phyloP scores from a whole-genome alignment of 2,888 invertebrate genomes.

The Lamellibrachia satsuma region DNA sequence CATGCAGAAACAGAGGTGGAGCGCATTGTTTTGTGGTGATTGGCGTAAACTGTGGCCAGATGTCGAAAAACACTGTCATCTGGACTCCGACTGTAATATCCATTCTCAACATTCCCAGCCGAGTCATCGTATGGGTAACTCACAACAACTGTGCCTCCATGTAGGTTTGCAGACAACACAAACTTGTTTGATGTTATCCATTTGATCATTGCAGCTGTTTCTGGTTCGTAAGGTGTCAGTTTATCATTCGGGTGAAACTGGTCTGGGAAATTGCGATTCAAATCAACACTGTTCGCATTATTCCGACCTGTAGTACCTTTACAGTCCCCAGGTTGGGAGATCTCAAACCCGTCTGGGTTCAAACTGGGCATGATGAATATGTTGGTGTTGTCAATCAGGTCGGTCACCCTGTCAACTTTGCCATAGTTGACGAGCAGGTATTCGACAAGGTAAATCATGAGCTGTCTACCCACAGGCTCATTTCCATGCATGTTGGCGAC shows the following conservation, averaged over 20 bases:
- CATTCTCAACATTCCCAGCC: background rate
- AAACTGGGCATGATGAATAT: slow-evolving; percentile 6
- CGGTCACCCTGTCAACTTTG: background rate
- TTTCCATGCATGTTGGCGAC: slow-evolving; percentile 10
- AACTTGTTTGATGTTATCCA: slow-evolving; percentile 71
- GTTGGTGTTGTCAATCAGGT: background rate
- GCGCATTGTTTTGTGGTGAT: slow-evolving; percentile 65
- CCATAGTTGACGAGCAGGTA: background rate
- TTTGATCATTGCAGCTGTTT: slow-evolving; percentile 56
- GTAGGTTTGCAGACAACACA: slow-evolving; percentile 84
- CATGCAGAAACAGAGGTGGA: background rate
- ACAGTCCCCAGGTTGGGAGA: background rate
- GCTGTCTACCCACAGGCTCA: background rate
- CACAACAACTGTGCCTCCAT: slow-evolving; percentile 70
- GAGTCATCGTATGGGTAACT: background rate
- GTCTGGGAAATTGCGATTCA: slow-evolving; percentile 83
- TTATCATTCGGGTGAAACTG: background rate
- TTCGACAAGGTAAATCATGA: background rate
- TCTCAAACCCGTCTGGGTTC: slow-evolving; percentile 3
- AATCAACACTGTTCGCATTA: slow-evolving; percentile 83
- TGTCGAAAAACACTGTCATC: slow-evolving; percentile 84
- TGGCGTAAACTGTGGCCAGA: slow-evolving; percentile 82
- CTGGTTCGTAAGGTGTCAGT: slow-evolving; percentile 46
- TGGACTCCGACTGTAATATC: slow-evolving; percentile 69
- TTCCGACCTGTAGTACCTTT: slow-evolving; percentile 72